These are phyloP conservation scores for Caenorhabditis wallacei DNA, from an alignment of 2,888 invertebrate genomes.

Conservation along the genomic window DNA sequence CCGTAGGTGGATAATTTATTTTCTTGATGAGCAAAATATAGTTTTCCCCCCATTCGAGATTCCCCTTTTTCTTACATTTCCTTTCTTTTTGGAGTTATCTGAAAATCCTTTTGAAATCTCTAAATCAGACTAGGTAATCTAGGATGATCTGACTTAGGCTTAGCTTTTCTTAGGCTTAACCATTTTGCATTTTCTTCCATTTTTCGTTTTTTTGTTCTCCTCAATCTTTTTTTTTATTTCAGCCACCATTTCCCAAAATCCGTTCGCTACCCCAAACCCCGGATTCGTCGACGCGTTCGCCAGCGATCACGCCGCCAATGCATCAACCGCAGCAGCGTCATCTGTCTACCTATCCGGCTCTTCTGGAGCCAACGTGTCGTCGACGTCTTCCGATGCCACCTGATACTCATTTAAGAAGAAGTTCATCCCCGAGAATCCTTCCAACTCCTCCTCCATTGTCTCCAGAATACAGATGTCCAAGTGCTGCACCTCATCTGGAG, in stretches of 20 bases:
- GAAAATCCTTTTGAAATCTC: no score
- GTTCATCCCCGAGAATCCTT: slow-evolving; percentile 74
- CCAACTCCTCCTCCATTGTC: slow-evolving; percentile 78
- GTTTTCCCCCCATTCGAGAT: no score
- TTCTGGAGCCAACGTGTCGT: slow-evolving; percentile 74
- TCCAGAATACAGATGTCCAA: slow-evolving; percentile 71
- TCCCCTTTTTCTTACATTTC: no score
- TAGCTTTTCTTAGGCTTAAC: slow-evolving; percentile 3
- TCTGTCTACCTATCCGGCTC: slow-evolving; percentile 66
- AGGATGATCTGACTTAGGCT: neutral
- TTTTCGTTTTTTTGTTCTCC: neutral
- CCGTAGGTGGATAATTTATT: no score
- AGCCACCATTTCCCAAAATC: slow-evolving; percentile 53
- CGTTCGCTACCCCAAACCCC: slow-evolving; percentile 58
- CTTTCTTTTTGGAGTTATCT: neutral
- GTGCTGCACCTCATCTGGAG: slow-evolving; percentile 65
- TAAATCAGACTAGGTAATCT: neutral
- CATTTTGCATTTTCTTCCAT: neutral
- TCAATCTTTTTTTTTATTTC: slow-evolving; percentile 23
- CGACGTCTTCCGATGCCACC: slow-evolving; percentile 75
- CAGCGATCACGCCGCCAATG: slow-evolving; percentile 49
- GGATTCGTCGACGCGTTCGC: slow-evolving; percentile 49
- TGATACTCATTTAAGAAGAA: slow-evolving; percentile 62
- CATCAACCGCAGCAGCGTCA: slow-evolving; percentile 68
- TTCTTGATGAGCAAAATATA: no score